These are phyloP conservation scores for Spheniscus mendiculus DNA, from an alignment of 2,113 vertebrate genomes.

Conservation along the genomic window DNA sequence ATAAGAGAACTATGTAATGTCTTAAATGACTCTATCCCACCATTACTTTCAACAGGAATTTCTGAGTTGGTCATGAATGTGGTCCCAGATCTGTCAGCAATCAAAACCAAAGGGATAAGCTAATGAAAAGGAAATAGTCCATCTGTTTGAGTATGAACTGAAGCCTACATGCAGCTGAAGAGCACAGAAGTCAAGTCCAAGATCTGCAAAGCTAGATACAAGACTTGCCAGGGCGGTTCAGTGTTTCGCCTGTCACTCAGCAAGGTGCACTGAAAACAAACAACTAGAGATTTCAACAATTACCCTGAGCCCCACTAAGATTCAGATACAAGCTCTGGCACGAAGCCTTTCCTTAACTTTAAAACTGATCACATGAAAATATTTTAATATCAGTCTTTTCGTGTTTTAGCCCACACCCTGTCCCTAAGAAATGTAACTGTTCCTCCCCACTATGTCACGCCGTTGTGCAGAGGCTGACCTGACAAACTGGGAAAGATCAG, in stretches of 20 bases:
- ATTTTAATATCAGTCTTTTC: background rate
- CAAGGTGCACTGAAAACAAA: background rate
- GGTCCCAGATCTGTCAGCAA: background rate
- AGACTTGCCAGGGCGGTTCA: background rate
- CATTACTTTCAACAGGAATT: background rate
- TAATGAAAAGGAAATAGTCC: constrained; percentile 13
- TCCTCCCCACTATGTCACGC: background rate
- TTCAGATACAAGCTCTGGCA: background rate
- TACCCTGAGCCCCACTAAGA: background rate
- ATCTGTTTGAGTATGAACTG: background rate
- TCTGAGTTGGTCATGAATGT: background rate
- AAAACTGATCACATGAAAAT: background rate
- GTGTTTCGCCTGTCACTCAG: background rate
- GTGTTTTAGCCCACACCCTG: background rate
- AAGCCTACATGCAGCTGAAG: background rate
- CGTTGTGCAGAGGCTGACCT: background rate
- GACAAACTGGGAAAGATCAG: background rate
- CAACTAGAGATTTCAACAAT: background rate
- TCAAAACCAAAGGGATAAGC: background rate
- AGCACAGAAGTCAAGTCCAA: background rate
- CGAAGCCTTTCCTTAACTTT: background rate
- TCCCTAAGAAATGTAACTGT: background rate
- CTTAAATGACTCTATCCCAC: background rate
- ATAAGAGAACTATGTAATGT: background rate
- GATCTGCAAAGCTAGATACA: background rate